Evolutionary conservation across 1,140 invertebrate species (phyloP).

Genomic region (Drosophila sp.): DNA sequence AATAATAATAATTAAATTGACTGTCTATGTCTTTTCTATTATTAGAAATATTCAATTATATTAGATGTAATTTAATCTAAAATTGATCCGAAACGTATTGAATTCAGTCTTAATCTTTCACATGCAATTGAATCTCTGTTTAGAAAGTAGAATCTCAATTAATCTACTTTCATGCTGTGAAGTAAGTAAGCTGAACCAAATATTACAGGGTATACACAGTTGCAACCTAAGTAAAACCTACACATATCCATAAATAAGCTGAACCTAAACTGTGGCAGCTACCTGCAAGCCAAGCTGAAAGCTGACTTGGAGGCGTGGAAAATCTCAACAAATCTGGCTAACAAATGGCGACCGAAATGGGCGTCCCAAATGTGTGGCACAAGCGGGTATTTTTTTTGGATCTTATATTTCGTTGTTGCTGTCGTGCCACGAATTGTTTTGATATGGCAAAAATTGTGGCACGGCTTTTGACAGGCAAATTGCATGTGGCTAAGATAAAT

Average conservation of each 20-base stretch:
- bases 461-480: slow-evolving; percentile 72
- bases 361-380: slow-evolving; percentile 42
- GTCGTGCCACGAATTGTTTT: slow-evolving; percentile 56
- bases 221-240: neutral
- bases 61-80: too few species aligned
- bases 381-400: slow-evolving; percentile 11
- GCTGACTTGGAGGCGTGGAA: slow-evolving; percentile 47
- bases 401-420: slow-evolving; percentile 1
- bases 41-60: too few species aligned
- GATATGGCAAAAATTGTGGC: slow-evolving; percentile 55
- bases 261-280: slow-evolving; percentile 43
- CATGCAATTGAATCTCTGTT: too few species aligned
- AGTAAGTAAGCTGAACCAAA: neutral
- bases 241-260: slow-evolving; percentile 33
- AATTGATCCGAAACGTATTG: too few species aligned
- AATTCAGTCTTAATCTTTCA: too few species aligned
- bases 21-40: too few species aligned
- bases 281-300: slow-evolving; percentile 31
- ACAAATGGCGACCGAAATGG: slow-evolving; percentile 43
- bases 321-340: slow-evolving; percentile 45
- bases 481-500: slow-evolving; percentile 78
- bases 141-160: too few species aligned
- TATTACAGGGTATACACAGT: slow-evolving; percentile 24
- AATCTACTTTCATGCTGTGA: too few species aligned
- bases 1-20: too few species aligned